Conservation (phyloP, 2,797 vertebrate species). For the Spinus pinus region DNA sequence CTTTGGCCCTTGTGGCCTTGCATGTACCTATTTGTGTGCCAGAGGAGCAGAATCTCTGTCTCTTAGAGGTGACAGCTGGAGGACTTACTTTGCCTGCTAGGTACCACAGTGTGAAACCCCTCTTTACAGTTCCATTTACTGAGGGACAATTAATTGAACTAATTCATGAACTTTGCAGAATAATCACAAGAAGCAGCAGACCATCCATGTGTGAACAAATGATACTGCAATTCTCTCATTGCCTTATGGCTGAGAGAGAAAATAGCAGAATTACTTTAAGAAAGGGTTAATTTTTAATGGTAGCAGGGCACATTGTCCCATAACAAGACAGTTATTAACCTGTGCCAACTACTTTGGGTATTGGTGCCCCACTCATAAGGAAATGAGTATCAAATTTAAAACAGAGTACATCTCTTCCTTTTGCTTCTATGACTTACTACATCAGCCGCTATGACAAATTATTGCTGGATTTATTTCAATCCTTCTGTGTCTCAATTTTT, state of each 20-base stretch:
- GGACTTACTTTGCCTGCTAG: not conserved
- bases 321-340: not conserved
- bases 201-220: not conserved
- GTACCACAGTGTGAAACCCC: not conserved
- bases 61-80: not conserved
- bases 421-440: not conserved
- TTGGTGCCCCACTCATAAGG: not conserved
- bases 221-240: not conserved
- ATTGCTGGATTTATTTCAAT: not conserved
- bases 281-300: not conserved
- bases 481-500: not conserved
- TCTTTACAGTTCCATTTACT: not conserved
- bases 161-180: not conserved
- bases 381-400: not conserved
- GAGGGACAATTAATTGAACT: not conserved
- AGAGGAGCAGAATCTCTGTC: not conserved
- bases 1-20: not conserved
- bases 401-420: not conserved
- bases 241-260: not conserved
- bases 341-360: not conserved
- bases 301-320: not conserved
- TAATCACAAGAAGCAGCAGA: not conserved
- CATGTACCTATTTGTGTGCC: not conserved
- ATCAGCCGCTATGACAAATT: not conserved
- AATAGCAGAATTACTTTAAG: not conserved